Percentiles rank a stretch among this genome's conserved stretches.
Conservation (phyloP, 2,797 vertebrate genomes). For the Spheniscus humboldti region DNA sequence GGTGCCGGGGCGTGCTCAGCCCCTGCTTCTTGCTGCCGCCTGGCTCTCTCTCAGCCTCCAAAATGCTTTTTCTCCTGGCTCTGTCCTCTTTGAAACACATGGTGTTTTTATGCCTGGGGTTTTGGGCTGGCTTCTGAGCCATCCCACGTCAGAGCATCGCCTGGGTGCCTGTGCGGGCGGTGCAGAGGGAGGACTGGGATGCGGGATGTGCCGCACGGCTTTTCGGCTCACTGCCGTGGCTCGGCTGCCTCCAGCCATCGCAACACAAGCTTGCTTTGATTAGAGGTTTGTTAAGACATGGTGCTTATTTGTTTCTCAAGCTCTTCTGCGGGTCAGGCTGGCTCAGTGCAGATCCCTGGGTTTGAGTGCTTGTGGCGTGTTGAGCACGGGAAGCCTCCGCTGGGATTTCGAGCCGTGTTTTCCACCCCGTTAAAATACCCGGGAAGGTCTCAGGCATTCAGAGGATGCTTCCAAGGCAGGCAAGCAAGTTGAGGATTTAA, state of each 20-base stretch:
- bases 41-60: neutral
- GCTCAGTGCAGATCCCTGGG: neutral
- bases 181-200: accelerated
- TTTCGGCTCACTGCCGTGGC: neutral
- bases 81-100: neutral
- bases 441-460: neutral
- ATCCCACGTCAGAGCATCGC: accelerated
- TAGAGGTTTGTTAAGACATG: neutral
- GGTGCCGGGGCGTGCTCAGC: neutral
- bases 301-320: neutral
- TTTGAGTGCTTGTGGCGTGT: neutral
- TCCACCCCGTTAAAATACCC: neutral
- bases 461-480: neutral
- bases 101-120: neutral
- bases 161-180: accelerated
- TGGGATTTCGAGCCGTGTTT: neutral
- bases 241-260: accelerated
- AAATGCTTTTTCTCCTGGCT: neutral
- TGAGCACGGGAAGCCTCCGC: neutral
- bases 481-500: neutral
- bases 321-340: neutral
- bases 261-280: neutral
- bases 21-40: neutral
- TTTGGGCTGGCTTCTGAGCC: neutral
- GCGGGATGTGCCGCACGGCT: accelerated